These are phyloP conservation scores for Acyrthosiphon pisum DNA, from an alignment of 1,140 invertebrate genomes.

Conservation along the genomic window DNA sequence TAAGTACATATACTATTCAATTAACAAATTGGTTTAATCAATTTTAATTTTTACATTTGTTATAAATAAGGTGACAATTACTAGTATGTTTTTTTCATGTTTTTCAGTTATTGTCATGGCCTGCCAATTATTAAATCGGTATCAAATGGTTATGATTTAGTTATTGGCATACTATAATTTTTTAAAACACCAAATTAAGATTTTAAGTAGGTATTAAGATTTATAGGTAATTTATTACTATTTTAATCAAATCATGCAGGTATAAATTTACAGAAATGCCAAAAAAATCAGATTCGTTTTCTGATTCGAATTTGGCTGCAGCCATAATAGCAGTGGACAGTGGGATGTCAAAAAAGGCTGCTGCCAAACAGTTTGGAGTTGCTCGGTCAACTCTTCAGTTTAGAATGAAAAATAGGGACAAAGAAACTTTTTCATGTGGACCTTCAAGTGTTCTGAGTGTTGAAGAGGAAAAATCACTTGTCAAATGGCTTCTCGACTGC, in stretches of 20 bases:
- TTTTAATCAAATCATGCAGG: not conserved
- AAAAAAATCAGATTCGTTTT: not conserved
- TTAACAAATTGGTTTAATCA: not conserved
- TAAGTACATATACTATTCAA: not conserved
- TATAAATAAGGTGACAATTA: not conserved
- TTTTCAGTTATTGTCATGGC: slow-evolving; percentile 6
- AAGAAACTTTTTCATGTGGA: slow-evolving; percentile 19
- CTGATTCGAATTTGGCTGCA: not conserved
- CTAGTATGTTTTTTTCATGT: not conserved
- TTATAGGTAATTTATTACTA: not conserved
- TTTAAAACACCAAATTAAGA: not conserved
- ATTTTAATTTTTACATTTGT: slow-evolving; percentile 3
- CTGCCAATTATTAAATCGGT: not conserved
- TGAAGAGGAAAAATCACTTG: not conserved
- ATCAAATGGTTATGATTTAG: not conserved
- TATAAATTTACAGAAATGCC: not conserved
- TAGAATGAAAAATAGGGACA: slow-evolving; percentile 53
- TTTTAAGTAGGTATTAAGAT: not conserved
- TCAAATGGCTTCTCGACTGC: not conserved
- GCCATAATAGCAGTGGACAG: not conserved
- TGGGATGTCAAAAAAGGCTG: not conserved
- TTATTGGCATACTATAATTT: not conserved
- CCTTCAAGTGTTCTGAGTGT: not conserved
- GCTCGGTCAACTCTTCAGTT: not conserved
- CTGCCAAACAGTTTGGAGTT: not conserved